phyloP scores from a whole-genome alignment of 2,113 vertebrate genomes.

The Passer montanus region DNA sequence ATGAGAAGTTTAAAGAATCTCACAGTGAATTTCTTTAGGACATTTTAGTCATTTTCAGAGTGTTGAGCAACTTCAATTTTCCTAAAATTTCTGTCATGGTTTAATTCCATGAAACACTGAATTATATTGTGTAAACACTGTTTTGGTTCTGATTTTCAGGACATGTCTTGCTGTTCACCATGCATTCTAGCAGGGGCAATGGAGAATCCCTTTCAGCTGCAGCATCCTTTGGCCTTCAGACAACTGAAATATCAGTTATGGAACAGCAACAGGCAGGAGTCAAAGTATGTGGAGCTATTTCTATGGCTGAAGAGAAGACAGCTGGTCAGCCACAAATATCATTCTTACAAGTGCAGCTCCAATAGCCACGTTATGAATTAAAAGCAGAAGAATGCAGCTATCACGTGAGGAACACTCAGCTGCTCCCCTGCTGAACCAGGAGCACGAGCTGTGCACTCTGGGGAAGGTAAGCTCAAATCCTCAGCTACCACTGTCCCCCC shows the following conservation, averaged over 20 bases:
- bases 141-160: background rate
- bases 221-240: background rate
- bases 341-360: background rate
- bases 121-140: background rate
- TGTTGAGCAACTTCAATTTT: background rate
- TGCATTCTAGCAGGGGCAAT: background rate
- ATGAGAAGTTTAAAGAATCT: background rate
- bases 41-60: background rate
- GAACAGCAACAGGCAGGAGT: background rate
- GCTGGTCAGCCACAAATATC: background rate
- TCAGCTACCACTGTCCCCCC: background rate
- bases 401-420: background rate
- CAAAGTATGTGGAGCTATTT: constrained; percentile 7
- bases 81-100: background rate
- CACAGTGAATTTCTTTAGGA: background rate
- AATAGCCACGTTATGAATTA: background rate
- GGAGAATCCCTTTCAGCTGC: background rate
- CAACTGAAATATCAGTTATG: background rate
- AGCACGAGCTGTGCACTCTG: background rate
- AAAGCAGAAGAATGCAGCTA: background rate
- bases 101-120: background rate
- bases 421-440: background rate
- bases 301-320: background rate
- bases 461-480: background rate
- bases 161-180: background rate